Evolutionary conservation across 2,113 vertebrate species (phyloP), one percentile per base, ranked within the genome.

Genomic region (Todiramphus saurophagus): DNA sequence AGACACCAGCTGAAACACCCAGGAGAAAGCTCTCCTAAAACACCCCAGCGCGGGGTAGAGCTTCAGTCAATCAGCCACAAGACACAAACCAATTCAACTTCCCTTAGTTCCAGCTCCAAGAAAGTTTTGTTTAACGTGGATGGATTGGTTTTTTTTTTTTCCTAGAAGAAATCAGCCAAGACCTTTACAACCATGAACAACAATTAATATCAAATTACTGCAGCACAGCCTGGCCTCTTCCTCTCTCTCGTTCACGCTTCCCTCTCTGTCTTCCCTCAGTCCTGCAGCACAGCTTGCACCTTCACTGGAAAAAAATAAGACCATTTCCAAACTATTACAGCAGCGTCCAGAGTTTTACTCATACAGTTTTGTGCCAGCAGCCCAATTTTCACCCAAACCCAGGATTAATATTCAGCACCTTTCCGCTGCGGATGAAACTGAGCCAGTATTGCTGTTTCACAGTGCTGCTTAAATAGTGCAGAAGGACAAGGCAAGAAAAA

Each of bases 351-450:
- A 33, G 60, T 25, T 87, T 88, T 37, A 25, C 56, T 74, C 5
- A 0, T 1, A 2, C 14, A 8, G 7, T 21, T 86, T 44, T 7
- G 2, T 16, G 60, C 68, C 89, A 89, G 60, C 64, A 56, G 67
- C 55, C 33, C 1, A 2, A 12, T 73, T 87, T 46, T 80, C 68
- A 80, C 59, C 16, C 53, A 0, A 55, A 89, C 20, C 4, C 37
- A 53, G 5, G 3, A 74, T 48, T 35, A 73, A 14, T 14, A 41
- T 55, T 60, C 24, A 10, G n/a, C 17, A 60, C 28, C 16, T 63
- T 78, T 28, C 60, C 66, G 64, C 17, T 41, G 53, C 24, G 23
- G 15, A 13, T 0, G 0, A 67, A 5, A 21, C 23, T 3, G 44
- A 44, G 50, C 24, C 91, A 92, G 66, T 43, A 69, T 13, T 79